Evolutionary conservation across 2,797 vertebrate genomes (phyloP), one percentile per base, ranked within the genome.

Genomic region (Tinamus major): DNA sequence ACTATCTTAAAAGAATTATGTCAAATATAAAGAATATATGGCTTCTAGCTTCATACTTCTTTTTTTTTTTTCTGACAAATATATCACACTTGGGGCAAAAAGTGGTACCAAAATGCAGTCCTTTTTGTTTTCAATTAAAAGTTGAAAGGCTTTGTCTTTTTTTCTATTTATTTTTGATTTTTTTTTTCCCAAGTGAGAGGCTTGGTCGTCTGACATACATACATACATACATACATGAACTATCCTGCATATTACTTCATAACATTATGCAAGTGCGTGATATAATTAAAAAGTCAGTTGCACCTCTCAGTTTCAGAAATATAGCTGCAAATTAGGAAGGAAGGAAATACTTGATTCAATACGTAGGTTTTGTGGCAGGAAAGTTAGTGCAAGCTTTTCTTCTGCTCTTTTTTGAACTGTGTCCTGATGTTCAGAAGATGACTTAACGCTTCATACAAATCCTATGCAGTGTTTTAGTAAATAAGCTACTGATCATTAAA

Each of bases 301-400:
- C 2, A 4, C 85, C 59, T 70, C 80, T 85, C 31, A 41, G 37
- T 39, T 79, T 78, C 35, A 72, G 53, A 67, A 41, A 88, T 46
- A 11, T 46, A 77, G 72, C 27, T 89, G 48, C 41, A 74, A 46
- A 58, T 46, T 27, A 5, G 51, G 86, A 92, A 44, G 39, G 80
- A 76, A 55, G 90, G 16, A 84, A 77, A 27, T 33, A 70, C 33
- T 56, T 56, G 41, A 81, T 53, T 85, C 44, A 74, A 7, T 81
- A 23, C 85, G 75, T 82, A 79, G 70, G 64, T 85, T 95, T 81
- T 91, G 85, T 91, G 88, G 91, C 79, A 91, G 91, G 90, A 94
- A 90, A 56, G 39, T 88, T 37, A 41, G 31, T 64, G 67, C 71
- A 82, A 37, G 39, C n/a, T 79, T 23, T 56, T 79, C 20, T 33